phyloP scores from a whole-genome alignment of 2,888 invertebrate species.

The Monoplex corrugatus region DNA sequence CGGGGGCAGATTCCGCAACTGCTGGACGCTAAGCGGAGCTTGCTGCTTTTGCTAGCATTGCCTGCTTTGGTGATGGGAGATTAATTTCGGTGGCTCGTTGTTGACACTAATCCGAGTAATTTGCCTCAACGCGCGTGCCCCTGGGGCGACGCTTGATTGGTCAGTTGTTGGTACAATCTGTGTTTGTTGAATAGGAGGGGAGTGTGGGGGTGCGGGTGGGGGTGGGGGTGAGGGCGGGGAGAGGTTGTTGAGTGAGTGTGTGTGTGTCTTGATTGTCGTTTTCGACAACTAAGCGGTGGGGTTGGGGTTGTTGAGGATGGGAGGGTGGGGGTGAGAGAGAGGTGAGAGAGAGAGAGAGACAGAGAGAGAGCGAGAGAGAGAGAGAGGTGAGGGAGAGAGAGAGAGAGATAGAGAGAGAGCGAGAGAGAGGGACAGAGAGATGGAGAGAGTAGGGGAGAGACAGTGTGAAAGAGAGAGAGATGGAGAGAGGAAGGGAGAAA shows the following conservation, averaged over 20 bases:
- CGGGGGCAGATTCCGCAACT: too few relatives aligned
- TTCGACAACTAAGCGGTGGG: neutral
- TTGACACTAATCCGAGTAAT: conserved; percentile 45
- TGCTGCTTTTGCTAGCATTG: too few relatives aligned
- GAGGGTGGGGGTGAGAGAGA: neutral
- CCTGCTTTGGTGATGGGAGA: neutral
- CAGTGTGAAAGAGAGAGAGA: neutral
- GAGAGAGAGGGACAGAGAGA: neutral
- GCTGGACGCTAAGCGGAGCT: too few relatives aligned
- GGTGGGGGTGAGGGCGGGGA: neutral
- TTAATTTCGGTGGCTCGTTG: conserved; percentile 6
- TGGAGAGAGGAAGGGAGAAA: too few relatives aligned
- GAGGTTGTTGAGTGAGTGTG: neutral
- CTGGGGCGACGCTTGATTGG: neutral
- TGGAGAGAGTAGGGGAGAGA: neutral
- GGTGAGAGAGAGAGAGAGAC: neutral
- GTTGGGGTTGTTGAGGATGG: neutral
- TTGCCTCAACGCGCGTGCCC: conserved; percentile 27
- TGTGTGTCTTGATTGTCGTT: neutral
- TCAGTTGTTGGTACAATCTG: neutral
- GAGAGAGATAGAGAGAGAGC: neutral
- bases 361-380: neutral
- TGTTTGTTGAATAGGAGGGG: neutral
- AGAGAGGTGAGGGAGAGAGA: neutral
- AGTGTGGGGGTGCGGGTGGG: neutral